phyloP scores from a whole-genome alignment of 2,113 vertebrate species.

The Lepus europaeus region DNA sequence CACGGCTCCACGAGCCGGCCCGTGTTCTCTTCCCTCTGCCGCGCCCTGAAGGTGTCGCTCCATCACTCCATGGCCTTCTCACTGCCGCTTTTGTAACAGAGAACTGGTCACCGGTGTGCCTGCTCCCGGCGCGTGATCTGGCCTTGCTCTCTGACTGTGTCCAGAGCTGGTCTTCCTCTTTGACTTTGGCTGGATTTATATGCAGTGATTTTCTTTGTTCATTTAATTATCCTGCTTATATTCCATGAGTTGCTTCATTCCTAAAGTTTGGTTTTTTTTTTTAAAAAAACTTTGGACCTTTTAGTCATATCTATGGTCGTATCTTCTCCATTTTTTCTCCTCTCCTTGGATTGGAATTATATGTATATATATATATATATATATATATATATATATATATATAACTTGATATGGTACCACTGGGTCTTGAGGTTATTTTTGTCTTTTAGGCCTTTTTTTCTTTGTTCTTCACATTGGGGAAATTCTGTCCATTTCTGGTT shows the following conservation, averaged over 20 bases:
- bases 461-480: not conserved
- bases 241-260: not conserved
- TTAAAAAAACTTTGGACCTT: not conserved
- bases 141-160: not conserved
- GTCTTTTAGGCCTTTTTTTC: not conserved
- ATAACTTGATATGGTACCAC: not conserved
- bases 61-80: not conserved
- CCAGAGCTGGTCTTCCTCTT: conserved; percentile 4
- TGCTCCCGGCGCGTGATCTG: not conserved
- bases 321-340: not conserved
- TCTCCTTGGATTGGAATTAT: not conserved
- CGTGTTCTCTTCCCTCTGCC: no score
- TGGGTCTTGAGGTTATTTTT: not conserved
- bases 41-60: not conserved
- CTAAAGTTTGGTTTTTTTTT: not conserved
- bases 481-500: conserved; percentile 28
- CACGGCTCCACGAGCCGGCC: no score
- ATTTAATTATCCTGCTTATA: not conserved
- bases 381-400: not conserved
- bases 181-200: not conserved
- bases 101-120: not conserved
- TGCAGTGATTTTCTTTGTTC: not conserved
- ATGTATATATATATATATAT: not conserved
- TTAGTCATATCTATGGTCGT: not conserved
- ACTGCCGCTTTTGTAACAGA: not conserved